phyloP scores from a whole-genome alignment of 2,888 invertebrate species.

The Aporophyla nigra region DNA sequence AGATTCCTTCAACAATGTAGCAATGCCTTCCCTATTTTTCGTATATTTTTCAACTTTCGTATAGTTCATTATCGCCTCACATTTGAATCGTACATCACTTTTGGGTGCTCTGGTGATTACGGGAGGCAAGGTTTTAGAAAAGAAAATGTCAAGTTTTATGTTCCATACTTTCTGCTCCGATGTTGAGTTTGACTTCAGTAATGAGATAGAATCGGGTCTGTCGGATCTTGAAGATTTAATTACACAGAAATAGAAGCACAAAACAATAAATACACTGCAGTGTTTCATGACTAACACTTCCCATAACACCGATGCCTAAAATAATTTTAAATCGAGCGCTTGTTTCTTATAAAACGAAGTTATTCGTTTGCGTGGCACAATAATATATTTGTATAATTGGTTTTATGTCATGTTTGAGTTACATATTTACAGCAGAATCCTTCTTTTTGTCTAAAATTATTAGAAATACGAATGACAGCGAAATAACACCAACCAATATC shows the following conservation, averaged over 20 bases:
- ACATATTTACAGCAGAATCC: slow-evolving; percentile 24
- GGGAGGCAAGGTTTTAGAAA: slow-evolving; percentile 83
- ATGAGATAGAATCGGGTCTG: slow-evolving; percentile 77
- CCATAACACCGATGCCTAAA: slow-evolving; percentile 79
- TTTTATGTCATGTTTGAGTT: slow-evolving; percentile 19
- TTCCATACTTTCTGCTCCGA: slow-evolving; percentile 86
- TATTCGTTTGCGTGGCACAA: slow-evolving; percentile 14
- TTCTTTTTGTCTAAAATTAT: slow-evolving; percentile 3
- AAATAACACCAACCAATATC: slow-evolving; percentile 59
- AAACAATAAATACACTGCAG: slow-evolving; percentile 84
- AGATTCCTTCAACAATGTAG: slow-evolving; percentile 81
- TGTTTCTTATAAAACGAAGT: slow-evolving; percentile 5
- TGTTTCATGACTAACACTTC: slow-evolving; percentile 87
- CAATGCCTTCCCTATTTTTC: slow-evolving; percentile 84
- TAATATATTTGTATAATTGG: slow-evolving; percentile 12
- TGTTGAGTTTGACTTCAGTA: slow-evolving; percentile 79
- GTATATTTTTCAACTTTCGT: slow-evolving; percentile 85
- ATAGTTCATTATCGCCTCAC: slow-evolving; percentile 87
- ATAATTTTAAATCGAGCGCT: slow-evolving; percentile 44
- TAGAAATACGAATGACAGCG: slow-evolving; percentile 57
- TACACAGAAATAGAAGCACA: slow-evolving; percentile 81
- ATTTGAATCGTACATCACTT: slow-evolving; percentile 83
- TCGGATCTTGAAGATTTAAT: slow-evolving; percentile 75
- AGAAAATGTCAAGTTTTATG: slow-evolving; percentile 86
- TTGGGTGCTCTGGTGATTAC: slow-evolving; percentile 77